Evolutionary conservation across 2,888 invertebrate species (phyloP), one percentile per base, ranked within the genome.

Genomic region (Candidula unifasciata): DNA sequence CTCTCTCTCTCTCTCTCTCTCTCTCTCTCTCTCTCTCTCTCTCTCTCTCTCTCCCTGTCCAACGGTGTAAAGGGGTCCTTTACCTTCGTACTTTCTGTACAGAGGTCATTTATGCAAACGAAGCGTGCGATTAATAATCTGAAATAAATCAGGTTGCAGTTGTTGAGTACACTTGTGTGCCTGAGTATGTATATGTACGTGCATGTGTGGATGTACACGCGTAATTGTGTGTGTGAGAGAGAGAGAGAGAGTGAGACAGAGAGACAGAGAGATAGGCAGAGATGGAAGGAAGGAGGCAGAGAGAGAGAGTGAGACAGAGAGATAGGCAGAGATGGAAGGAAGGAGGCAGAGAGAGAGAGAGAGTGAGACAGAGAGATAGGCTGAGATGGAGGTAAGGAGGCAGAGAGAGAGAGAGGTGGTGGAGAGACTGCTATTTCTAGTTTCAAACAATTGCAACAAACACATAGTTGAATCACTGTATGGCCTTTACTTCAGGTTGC

Each of bases 21-120:
- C 30, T 54, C 78, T 78, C 30, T 54, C 78, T 78, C 57, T 57
- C 60, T 78, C 18, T 57, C 78, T 57, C 37, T 60, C 60, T 60
- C 5, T 60, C 54, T 54, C 10, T 54, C 54, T 54, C 10, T 54
- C 54, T n/a, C n/a, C 18, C 18, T 18, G 10, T 54, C 57, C 57
- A 54, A 54, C 18, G 57, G 57, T 54, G 18, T 18, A 54, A 54
- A 54, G 57, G 57, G 57, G 13, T 18, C 13, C 10, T 10, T 18
- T 54, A 18, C 18, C 57, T 54, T 10, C 13, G 57, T 54, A 16
- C 18, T 54, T 54, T 54, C 18, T 54, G 13, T 54, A 54, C 18
- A 10, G n/a, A n/a, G n/a, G n/a, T n/a, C n/a, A n/a, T n/a, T n/a
- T n/a, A n/a, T n/a, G n/a, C n/a, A n/a, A n/a, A n/a, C n/a, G n/a